Evolutionary conservation across 2,797 vertebrate species (phyloP).

Genomic region (Agapornis canus): DNA sequence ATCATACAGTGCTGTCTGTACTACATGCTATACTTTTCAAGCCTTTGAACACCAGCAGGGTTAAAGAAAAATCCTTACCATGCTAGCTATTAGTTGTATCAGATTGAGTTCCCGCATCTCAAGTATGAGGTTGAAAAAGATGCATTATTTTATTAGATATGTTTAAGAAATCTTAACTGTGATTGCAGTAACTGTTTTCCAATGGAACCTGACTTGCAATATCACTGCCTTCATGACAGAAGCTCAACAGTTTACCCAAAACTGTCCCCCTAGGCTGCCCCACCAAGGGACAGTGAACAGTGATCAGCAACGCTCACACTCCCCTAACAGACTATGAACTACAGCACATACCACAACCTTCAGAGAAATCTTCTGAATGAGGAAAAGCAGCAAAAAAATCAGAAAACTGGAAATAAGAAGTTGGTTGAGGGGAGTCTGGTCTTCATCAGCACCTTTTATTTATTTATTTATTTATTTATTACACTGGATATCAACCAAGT

Average conservation of each 20-base stretch:
- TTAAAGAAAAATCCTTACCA: background rate
- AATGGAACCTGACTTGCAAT: background rate
- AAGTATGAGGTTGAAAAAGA: background rate
- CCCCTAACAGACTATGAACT: background rate
- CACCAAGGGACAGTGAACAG: rapidly evolving
- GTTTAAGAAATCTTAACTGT: background rate
- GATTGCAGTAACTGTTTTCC: background rate
- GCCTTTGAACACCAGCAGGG: background rate
- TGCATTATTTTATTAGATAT: background rate
- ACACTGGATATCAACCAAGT: background rate
- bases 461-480: background rate
- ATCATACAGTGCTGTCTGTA: background rate
- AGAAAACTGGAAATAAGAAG: background rate
- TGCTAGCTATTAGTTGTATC: background rate
- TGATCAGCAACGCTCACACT: rapidly evolving
- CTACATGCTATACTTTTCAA: background rate
- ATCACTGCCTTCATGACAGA: background rate
- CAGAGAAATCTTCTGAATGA: background rate
- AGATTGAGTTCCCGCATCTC: background rate
- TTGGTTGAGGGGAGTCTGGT: background rate
- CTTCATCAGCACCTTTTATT: background rate
- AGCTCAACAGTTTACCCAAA: background rate
- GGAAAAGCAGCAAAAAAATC: background rate
- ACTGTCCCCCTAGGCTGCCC: rapidly evolving
- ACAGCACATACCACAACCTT: background rate